Conservation (phyloP, 2,113 vertebrate genomes). For the Mungos mungo region DNA sequence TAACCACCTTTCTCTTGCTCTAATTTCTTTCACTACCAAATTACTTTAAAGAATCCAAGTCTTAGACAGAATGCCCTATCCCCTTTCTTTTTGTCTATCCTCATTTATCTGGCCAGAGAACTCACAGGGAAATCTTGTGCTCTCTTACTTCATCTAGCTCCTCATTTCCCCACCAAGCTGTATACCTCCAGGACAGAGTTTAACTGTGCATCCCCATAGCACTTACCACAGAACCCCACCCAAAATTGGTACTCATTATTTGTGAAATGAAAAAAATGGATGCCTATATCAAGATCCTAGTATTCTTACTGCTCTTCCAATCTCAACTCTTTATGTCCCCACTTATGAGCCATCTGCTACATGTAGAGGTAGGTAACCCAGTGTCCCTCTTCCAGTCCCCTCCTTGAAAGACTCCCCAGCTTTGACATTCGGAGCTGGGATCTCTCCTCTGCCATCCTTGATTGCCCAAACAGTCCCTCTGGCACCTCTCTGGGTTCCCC, state of each 20-base stretch:
- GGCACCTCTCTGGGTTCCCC: background rate
- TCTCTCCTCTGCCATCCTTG: background rate
- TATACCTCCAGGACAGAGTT: background rate
- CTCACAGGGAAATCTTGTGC: background rate
- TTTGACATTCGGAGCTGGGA: background rate
- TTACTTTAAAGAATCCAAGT: background rate
- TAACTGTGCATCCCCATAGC: background rate
- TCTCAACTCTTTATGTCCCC: background rate
- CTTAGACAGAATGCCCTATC: background rate
- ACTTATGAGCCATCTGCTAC: background rate
- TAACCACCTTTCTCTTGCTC: conserved; percentile 1
- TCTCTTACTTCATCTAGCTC: background rate
- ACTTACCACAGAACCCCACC: background rate
- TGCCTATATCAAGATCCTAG: background rate
- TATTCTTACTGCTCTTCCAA: background rate
- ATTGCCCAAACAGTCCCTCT: background rate
- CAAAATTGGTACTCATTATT: background rate
- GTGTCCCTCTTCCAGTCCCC: background rate
- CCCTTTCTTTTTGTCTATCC: background rate
- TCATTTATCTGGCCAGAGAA: background rate
- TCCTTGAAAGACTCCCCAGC: background rate
- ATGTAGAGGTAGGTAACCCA: background rate
- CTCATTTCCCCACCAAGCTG: background rate
- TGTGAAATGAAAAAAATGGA: background rate
- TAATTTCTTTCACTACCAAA: conserved; percentile 5